phyloP scores from a whole-genome alignment of 1,140 invertebrate genomes.

The Drosophila sproati region DNA sequence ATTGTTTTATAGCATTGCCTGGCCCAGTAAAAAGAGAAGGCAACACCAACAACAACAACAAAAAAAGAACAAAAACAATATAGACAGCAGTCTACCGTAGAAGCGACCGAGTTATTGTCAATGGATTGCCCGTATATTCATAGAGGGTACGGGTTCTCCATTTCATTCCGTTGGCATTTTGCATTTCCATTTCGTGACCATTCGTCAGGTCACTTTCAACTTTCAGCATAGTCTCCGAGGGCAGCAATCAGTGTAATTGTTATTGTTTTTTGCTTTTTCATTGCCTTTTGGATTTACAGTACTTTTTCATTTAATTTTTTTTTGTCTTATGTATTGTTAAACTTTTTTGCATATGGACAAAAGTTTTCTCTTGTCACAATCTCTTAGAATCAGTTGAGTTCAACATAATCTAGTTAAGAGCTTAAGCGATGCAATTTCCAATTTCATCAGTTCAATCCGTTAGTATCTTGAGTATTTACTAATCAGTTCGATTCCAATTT shows the following conservation, averaged over 20 bases:
- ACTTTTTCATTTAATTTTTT: slow-evolving; percentile 28
- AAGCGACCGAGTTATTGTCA: slow-evolving; percentile 34
- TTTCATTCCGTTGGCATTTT: slow-evolving; percentile 28
- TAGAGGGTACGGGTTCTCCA: background rate
- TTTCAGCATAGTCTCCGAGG: slow-evolving; percentile 52
- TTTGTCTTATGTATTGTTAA: slow-evolving; percentile 16
- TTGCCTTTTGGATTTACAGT: slow-evolving; percentile 6
- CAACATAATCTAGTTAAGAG: slow-evolving; percentile 38
- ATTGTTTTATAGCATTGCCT: slow-evolving; percentile 67
- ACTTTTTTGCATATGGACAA: slow-evolving; percentile 64
- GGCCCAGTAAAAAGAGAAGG: slow-evolving; percentile 34
- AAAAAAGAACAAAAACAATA: background rate
- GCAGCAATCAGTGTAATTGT: slow-evolving; percentile 78
- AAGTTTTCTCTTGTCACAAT: slow-evolving; percentile 62
- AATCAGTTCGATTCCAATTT: background rate
- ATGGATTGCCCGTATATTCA: slow-evolving; percentile 1
- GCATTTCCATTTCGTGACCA: slow-evolving; percentile 55
- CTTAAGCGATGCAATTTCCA: slow-evolving; percentile 8
- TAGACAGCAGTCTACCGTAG: slow-evolving; percentile 27
- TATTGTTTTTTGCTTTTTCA: slow-evolving; percentile 58
- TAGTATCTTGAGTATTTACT: background rate
- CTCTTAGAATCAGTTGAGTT: slow-evolving; percentile 61
- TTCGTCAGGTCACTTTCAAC: slow-evolving; percentile 58
- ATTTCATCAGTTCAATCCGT: background rate
- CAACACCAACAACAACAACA: background rate